Percentiles rank a stretch among this genome's conserved stretches.
Evolutionary conservation across 2,113 vertebrate species (phyloP).

Genomic region (Pollimyrus isidori): DNA sequence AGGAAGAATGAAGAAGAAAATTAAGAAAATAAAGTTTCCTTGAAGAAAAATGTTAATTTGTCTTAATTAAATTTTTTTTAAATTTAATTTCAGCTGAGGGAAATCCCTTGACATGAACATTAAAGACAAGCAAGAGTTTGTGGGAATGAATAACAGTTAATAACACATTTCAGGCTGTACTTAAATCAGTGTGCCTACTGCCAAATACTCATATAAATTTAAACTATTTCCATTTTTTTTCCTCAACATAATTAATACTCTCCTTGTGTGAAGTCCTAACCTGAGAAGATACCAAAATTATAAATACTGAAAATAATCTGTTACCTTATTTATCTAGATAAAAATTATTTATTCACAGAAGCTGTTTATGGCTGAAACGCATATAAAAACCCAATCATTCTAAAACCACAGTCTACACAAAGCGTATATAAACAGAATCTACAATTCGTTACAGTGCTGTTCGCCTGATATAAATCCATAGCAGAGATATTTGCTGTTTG

Average conservation of each 20-base stretch:
- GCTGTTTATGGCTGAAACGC: neutral
- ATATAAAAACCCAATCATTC: neutral
- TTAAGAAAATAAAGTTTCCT: neutral
- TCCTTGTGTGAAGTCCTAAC: neutral
- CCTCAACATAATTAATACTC: neutral
- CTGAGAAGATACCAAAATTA: neutral
- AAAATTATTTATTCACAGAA: neutral
- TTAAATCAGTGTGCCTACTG: neutral
- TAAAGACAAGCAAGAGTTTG: neutral
- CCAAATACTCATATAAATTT: neutral
- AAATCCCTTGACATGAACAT: slow-evolving; percentile 4
- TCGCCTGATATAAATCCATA: neutral
- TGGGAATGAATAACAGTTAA: neutral
- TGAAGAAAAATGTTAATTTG: neutral
- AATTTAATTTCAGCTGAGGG: neutral
- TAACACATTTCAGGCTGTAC: neutral
- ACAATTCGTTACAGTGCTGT: neutral
- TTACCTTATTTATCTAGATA: neutral
- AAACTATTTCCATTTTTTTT: neutral
- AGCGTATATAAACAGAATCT: neutral
- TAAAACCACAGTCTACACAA: neutral
- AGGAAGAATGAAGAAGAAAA: neutral
- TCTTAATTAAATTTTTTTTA: neutral
- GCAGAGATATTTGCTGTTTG: neutral
- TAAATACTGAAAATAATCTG: neutral